Evolutionary conservation across 1,140 invertebrate genomes (phyloP).

Genomic region (Cepaea nemoralis): DNA sequence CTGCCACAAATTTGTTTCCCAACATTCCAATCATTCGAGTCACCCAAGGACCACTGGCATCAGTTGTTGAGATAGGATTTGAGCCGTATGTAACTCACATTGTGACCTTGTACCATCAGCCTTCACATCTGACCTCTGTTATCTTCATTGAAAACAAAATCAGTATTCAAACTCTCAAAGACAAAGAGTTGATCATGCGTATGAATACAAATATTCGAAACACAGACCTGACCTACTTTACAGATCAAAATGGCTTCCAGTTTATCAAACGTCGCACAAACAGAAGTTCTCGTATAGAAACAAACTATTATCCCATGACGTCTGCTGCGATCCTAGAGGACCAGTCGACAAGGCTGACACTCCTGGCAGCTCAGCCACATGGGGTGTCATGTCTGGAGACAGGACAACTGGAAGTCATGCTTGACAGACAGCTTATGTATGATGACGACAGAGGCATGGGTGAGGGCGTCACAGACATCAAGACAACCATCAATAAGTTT

Average conservation of each 20-base stretch:
- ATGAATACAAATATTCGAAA: constrained; percentile 83
- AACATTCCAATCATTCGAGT: constrained; percentile 75
- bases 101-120: constrained; percentile 77
- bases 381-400: constrained; percentile 60
- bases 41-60: constrained; percentile 79
- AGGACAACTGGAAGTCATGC: constrained; percentile 92
- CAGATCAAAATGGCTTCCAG: constrained; percentile 95
- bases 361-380: constrained; percentile 66
- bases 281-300: constrained; percentile 89
- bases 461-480: constrained; percentile 91
- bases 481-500: constrained; percentile 57
- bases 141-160: constrained; percentile 64
- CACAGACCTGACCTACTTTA: constrained; percentile 77
- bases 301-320: constrained; percentile 95
- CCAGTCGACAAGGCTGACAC: constrained; percentile 52
- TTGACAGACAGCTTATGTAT: constrained; percentile 90
- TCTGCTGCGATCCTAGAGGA: constrained; percentile 88
- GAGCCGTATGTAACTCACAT: constrained; percentile 81
- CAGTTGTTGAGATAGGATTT: constrained; percentile 80
- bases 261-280: constrained; percentile 79
- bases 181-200: constrained; percentile 93
- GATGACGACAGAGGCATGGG: constrained; percentile 95
- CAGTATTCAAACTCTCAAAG: constrained; percentile 52
- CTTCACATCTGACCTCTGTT: constrained; percentile 54
- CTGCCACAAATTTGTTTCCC: constrained; percentile 58